Evolutionary conservation across 2,113 vertebrate genomes (phyloP), one percentile per base, ranked within the genome.

Genomic region (Hypomesus transpacificus): DNA sequence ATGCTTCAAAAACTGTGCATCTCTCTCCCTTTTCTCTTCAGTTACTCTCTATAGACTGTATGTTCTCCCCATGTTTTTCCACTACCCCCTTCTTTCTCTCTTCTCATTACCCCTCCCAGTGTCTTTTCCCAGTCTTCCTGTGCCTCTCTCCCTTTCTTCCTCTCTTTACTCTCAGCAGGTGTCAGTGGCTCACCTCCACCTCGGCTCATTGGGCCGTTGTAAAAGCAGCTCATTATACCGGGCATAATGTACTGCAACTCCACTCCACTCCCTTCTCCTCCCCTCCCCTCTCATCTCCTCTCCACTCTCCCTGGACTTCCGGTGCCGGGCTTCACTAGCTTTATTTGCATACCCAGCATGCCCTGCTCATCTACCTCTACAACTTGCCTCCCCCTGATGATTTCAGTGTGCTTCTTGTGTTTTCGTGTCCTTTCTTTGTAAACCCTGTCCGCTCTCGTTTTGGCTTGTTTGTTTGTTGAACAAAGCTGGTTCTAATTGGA

Each of bases 401-500:
- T 88, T 90, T 87, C 50, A 74, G 84, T 79, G 82, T 85, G 84
- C 84, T 88, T 87, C 84, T 85, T 75, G 79, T 87, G 81, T 87
- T 89, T 84, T 84, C 75, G 80, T 88, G 87, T 91, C 85, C 81
- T 86, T 84, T 90, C 84, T 88, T 89, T 89, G 88, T 90, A 89
- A 90, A 89, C 87, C 87, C 85, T 78, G 86, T 83, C 81, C 68
- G 83, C 85, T 85, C 89, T 84, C 86, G 84, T 91, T 87, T 87
- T 87, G 84, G 82, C 87, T 87, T 89, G 87, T 90, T 91, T 92
- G 89, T 90, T 91, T 92, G 89, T 89, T 88, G 86, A 91, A 91
- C 90, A 93, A 91, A 91, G 89, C 89, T 90, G 86, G 88, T 90
- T 91, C 87, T 91, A 93, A 91, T 91, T 91, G 90, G 88, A 87